Base-by-base conservation (phyloP, 2,113 vertebrate species). In the Lagopus muta region DNA sequence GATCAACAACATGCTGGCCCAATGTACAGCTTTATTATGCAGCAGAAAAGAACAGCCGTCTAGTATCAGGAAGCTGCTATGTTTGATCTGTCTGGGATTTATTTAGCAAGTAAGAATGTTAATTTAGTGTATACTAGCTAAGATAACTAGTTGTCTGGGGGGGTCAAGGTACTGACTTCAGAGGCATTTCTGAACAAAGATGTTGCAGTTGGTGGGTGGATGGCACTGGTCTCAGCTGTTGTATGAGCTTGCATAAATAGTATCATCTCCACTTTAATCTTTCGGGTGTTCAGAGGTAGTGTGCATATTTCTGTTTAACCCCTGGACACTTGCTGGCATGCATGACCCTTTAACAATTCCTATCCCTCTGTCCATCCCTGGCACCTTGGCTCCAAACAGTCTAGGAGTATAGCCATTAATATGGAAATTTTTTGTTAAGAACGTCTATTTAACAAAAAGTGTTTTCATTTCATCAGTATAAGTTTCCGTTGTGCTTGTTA, bases 141-240 rank as follows among this genome's bases (percentile, higher is more conserved):
- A 97, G 97, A 98, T 96, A 97, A 98, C 96, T 96, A 97, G 96
- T 96, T 92, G 97, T 97, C 96, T 97, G 84, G 95, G 94, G 30
- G 95, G 98, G 98, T 98, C 98, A 98, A 98, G 98, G 98, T 98
- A 97, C 96, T 97, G 97, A 98, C 97, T 97, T 97, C 97, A 98
- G 98, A 98, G 95, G 97, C 98, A 98, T 98, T 98, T 98, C 97
- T 97, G 98, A 97, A 97, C 97, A 98, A 97, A 97, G 98, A 97
- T 97, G 97, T 93, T 96, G 96, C 98, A 98, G 98, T 98, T 98
- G 98, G 97, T 98, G 97, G 97, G 97, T 97, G 97, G 97, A 97
- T 96, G 96, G 95, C 95, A 93, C 96, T 93, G 94, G 81, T 97
- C 88, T 98, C 98, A 98, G 98, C 98, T 98, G 98, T 98, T 95